A percentile compares a stretch with the other conserved stretches of the same genome.
phyloP scores from a whole-genome alignment of 1,140 invertebrate species.

The Drosophila lacertosa region DNA sequence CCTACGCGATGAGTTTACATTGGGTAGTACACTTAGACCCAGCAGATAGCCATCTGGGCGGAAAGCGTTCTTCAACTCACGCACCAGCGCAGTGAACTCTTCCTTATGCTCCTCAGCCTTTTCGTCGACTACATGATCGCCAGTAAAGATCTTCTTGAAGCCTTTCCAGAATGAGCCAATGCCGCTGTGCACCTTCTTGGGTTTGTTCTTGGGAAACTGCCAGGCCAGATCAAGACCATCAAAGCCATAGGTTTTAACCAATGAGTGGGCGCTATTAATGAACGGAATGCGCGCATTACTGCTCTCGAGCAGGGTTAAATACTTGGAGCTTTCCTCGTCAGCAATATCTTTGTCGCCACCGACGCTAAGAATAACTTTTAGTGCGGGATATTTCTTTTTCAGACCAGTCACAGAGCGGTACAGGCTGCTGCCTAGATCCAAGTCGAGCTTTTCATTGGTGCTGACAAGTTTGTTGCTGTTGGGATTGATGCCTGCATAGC shows the following conservation, averaged over 20 bases:
- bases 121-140: conserved; percentile 88
- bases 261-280: conserved; percentile 88
- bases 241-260: conserved; percentile 91
- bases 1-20: conserved; percentile 90
- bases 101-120: conserved; percentile 91
- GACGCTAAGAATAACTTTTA: conserved; percentile 91
- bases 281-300: conserved; percentile 89
- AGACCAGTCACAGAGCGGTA: conserved; percentile 89
- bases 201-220: conserved; percentile 92
- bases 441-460: conserved; percentile 89
- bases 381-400: conserved; percentile 88
- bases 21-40: conserved; percentile 89
- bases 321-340: conserved; percentile 84
- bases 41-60: conserved; percentile 88
- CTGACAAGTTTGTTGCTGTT: conserved; percentile 88
- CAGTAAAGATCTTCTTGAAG: conserved; percentile 90
- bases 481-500: conserved; percentile 91
- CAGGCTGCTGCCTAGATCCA: conserved; percentile 88
- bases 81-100: conserved; percentile 89
- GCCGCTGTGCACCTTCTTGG: conserved; percentile 89
- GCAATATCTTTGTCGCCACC: conserved; percentile 89
- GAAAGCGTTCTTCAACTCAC: conserved; percentile 89
- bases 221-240: conserved; percentile 94
- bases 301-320: conserved; percentile 87
- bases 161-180: conserved; percentile 89